Conservation (phyloP, 2,888 invertebrate species). For the Chrysotoxum bicinctum region DNA sequence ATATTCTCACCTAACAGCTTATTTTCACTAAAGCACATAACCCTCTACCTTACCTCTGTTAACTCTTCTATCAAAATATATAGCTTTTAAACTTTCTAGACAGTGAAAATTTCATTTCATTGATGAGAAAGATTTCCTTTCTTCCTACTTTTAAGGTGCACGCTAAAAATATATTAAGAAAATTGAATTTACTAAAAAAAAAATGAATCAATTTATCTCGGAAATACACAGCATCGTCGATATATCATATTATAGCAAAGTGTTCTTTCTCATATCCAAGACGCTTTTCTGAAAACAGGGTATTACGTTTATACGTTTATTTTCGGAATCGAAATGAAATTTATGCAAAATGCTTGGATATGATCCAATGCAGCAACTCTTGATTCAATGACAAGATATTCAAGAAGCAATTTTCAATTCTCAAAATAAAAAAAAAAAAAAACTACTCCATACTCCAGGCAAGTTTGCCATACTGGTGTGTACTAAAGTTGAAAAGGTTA, state of each 20-base stretch:
- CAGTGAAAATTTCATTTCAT: slow-evolving; percentile 45
- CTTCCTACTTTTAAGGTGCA: slow-evolving; percentile 14
- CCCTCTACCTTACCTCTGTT: neutral
- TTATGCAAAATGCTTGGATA: slow-evolving; percentile 49
- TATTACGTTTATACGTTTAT: slow-evolving; percentile 12
- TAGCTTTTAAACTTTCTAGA: slow-evolving; percentile 19
- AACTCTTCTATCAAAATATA: neutral
- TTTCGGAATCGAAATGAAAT: slow-evolving; percentile 41
- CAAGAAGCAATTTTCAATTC: slow-evolving; percentile 60
- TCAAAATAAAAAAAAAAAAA: neutral
- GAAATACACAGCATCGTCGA: slow-evolving; percentile 14
- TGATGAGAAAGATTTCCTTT: slow-evolving; percentile 49
- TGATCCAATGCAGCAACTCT: slow-evolving; percentile 33
- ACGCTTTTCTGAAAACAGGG: neutral
- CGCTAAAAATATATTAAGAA: slow-evolving; percentile 48
- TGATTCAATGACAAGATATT: slow-evolving; percentile 37
- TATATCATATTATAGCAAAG: neutral
- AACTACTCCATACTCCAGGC: slow-evolving; percentile 15
- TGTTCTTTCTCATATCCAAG: neutral
- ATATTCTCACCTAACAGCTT: neutral
- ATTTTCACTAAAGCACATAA: neutral
- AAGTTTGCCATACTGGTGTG: neutral
- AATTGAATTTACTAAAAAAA: slow-evolving; percentile 62
- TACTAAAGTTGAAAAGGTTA: slow-evolving; percentile 33
- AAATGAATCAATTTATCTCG: slow-evolving; percentile 41